These are phyloP conservation scores for Cavia aperea DNA, from an alignment of 2,113 vertebrate genomes.

Conservation along the genomic window DNA sequence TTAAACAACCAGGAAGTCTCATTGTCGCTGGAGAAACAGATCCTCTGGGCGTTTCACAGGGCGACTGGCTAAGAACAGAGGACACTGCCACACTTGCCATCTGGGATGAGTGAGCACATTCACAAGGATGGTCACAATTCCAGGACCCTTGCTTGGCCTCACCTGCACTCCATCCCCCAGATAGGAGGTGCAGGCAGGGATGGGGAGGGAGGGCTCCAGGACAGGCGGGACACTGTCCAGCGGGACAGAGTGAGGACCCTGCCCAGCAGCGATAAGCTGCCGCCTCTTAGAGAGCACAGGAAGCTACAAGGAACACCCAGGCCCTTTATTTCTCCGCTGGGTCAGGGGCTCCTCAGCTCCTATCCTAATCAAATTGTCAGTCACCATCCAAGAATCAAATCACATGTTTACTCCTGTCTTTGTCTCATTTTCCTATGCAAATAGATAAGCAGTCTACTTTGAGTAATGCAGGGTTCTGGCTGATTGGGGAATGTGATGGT, in stretches of 20 bases:
- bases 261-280: not conserved
- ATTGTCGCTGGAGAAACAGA: not conserved
- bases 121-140: accelerated
- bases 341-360: not conserved
- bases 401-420: not conserved
- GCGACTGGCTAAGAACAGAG: not conserved
- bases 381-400: not conserved
- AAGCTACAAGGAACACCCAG: too few relatives aligned
- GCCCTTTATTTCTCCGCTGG: not conserved
- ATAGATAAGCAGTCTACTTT: not conserved
- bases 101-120: not conserved
- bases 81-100: not conserved
- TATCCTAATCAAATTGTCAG: not conserved
- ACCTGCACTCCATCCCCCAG: not conserved
- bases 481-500: not conserved
- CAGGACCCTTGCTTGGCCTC: not conserved
- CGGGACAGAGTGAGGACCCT: accelerated
- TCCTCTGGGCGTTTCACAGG: not conserved
- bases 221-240: not conserved
- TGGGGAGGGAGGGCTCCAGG: not conserved
- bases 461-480: not conserved
- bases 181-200: not conserved
- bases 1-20: not conserved
- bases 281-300: not conserved
- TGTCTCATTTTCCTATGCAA: not conserved